Conservation (phyloP, 2,888 invertebrate genomes). For the Polylopha cassiicola region DNA sequence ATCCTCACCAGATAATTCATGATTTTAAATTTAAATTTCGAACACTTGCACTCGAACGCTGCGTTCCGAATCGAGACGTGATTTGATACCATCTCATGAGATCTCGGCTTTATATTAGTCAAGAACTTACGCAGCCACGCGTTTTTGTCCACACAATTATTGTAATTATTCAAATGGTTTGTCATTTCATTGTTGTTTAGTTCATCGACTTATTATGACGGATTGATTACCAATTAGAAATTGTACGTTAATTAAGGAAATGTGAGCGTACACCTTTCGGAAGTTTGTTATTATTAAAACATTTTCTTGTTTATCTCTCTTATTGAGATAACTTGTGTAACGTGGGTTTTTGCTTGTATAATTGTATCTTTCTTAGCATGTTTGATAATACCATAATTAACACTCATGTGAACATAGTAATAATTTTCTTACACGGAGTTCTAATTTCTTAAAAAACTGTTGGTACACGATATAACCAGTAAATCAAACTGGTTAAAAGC, state of each 20-base stretch:
- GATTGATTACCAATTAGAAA: conserved; percentile 22
- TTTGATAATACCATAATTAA: neutral
- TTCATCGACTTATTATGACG: conserved; percentile 20
- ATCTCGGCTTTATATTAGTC: conserved; percentile 44
- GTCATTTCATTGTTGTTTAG: conserved; percentile 15
- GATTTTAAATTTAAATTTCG: conserved; percentile 11
- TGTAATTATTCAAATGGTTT: conserved; percentile 28
- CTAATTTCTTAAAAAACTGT: no score
- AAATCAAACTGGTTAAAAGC: no score
- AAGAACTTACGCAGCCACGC: conserved; percentile 26
- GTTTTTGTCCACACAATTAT: conserved; percentile 25
- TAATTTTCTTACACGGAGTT: conserved; percentile 1
- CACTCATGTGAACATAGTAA: no score
- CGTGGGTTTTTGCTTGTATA: conserved; percentile 1
- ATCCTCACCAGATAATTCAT: conserved; percentile 46
- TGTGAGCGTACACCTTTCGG: conserved; percentile 12
- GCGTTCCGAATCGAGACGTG: conserved; percentile 19
- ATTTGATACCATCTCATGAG: conserved; percentile 36
- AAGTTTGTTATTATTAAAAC: conserved; percentile 18
- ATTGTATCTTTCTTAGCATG: conserved; percentile 1
- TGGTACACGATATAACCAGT: no score
- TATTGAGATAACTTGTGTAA: conserved; percentile 6
- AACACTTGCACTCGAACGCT: conserved; percentile 19
- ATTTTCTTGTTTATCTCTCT: conserved; percentile 1
- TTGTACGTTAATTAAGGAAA: conserved; percentile 23